Evolutionary conservation across 2,888 invertebrate species (phyloP), one percentile per base, ranked within the genome.

Genomic region (Odontocerum albicorne): DNA sequence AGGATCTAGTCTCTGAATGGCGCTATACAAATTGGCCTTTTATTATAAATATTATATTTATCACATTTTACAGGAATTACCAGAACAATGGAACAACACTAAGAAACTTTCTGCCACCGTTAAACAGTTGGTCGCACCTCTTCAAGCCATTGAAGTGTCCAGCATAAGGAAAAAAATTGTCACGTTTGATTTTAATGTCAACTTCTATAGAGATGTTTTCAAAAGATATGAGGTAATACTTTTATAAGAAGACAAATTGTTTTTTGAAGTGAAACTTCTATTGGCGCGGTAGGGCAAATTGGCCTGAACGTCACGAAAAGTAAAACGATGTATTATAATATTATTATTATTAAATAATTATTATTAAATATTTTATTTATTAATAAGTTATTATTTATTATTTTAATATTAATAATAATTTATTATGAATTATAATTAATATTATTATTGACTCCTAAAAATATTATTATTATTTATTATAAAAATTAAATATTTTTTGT

Each of bases 21-120:
- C n/a, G n/a, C n/a, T n/a, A n/a, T n/a, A n/a, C n/a, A n/a, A n/a
- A n/a, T n/a, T n/a, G n/a, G n/a, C n/a, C n/a, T n/a, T 33, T 19
- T 15, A 21, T 1, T 3, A 6, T 4, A 6, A 7, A 2, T 33
- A n/a, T n/a, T 35, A 35, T n/a, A 35, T 35, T 7, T 35, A n/a
- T 35, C 4, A 20, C 13, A 3, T 42, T 13, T 33, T 20, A 27
- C 64, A 93, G 83, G 96, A 96, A 72, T 72, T 97, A 49, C 97
- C 97, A 8, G 96, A 96, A 67, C 93, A 95, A 71, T 97, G 97
- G 97, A 88, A 86, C 64, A 89, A 92, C 63, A 94, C 94, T 0
- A 96, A 96, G 70, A 96, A 96, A 73, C 82, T 95, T 54, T 92
- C 94, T 1, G 74, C 89, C 16, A 91, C 90, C 31, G 90, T 95